Percentiles rank a stretch among this genome's conserved stretches.
Conservation (phyloP, 2,113 vertebrate genomes). For the Hipposideros armiger region DNA sequence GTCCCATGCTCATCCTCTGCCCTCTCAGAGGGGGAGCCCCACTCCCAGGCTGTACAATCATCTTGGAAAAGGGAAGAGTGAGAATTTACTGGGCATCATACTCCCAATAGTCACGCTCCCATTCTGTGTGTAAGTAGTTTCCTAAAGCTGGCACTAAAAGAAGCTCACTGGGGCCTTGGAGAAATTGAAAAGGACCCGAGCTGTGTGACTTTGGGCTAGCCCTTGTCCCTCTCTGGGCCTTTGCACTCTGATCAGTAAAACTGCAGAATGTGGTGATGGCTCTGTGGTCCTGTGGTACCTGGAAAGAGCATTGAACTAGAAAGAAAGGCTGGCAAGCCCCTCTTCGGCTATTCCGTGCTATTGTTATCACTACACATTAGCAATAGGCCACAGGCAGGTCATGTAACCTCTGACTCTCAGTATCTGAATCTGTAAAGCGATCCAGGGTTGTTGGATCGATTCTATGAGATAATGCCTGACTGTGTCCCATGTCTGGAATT, state of each 20-base stretch:
- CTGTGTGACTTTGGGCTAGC: neutral
- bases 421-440: neutral
- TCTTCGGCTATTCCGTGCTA: neutral
- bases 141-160: neutral
- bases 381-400: neutral
- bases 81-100: neutral
- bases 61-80: neutral
- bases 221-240: neutral
- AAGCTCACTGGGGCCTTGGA: neutral
- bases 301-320: neutral
- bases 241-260: neutral
- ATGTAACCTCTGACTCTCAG: neutral
- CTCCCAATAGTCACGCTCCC: neutral
- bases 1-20: neutral
- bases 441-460: neutral
- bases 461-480: neutral
- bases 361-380: neutral
- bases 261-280: neutral
- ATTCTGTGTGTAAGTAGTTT: neutral
- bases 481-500: neutral
- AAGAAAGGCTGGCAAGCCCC: neutral
- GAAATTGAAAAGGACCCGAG: neutral
- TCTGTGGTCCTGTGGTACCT: neutral
- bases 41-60: neutral
- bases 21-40: neutral